phyloP scores from a whole-genome alignment of 2,888 invertebrate species.

The Eupithecia pulchellata region DNA sequence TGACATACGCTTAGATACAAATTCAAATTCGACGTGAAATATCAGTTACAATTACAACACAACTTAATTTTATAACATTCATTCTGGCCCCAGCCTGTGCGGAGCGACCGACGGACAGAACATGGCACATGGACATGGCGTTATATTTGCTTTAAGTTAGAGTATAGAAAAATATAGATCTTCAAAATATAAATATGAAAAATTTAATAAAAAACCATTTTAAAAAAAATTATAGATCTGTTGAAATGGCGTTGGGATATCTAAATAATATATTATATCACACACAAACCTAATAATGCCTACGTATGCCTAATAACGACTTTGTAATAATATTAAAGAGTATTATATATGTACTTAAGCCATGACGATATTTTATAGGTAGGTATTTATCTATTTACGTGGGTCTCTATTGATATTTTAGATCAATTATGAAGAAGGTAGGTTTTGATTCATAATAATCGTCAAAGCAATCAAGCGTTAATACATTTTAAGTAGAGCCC shows the following conservation, averaged over 20 bases:
- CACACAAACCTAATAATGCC: background rate
- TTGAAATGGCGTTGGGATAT: too few species aligned
- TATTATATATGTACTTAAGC: too few species aligned
- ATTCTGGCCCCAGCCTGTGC: too few species aligned
- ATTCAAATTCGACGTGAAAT: background rate
- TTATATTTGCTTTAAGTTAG: background rate
- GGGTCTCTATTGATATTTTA: background rate
- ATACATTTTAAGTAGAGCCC: background rate
- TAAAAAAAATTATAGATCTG: too few species aligned
- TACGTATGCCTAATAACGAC: background rate
- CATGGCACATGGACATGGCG: too few species aligned
- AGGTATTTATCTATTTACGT: too few species aligned
- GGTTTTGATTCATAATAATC: background rate
- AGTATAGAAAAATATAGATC: background rate
- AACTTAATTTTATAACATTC: too few species aligned
- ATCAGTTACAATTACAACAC: too few species aligned
- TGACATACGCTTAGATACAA: background rate
- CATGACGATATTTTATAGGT: too few species aligned
- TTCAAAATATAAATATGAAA: background rate
- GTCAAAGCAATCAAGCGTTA: background rate
- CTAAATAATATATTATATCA: too few species aligned
- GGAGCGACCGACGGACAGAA: too few species aligned
- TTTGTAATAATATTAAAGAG: too few species aligned
- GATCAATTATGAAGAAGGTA: background rate
- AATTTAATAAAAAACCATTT: background rate